Evolutionary conservation across 2,113 vertebrate genomes (phyloP).

Genomic region (Scopus umbretta): DNA sequence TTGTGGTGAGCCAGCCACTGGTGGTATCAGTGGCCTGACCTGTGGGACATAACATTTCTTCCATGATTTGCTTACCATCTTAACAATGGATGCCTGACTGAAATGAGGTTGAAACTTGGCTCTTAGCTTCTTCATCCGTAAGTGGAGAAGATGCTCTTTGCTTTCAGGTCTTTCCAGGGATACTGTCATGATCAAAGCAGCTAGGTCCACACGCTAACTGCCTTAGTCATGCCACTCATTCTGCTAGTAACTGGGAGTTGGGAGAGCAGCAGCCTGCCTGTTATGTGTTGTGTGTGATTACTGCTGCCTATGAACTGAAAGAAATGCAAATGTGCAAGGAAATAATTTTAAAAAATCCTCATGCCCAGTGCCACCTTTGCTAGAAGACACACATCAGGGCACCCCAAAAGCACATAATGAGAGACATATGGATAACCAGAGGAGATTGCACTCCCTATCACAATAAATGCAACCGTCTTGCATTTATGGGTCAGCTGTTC

Average conservation of each 20-base stretch:
- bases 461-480: background rate
- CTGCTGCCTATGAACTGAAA: background rate
- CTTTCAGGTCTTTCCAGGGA: background rate
- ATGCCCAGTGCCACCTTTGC: background rate
- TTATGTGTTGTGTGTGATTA: background rate
- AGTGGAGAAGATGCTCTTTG: background rate
- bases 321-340: background rate
- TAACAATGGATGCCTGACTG: background rate
- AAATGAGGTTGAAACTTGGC: background rate
- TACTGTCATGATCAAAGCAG: background rate
- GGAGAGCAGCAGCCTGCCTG: background rate
- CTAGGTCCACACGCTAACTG: background rate
- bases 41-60: background rate
- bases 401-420: background rate
- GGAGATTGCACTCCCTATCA: background rate
- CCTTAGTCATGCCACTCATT: background rate
- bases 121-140: background rate
- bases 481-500: background rate
- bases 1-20: background rate
- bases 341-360: background rate
- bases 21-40: background rate
- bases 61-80: background rate
- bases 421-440: background rate
- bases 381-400: background rate
- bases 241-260: background rate